Evolutionary conservation across 92 coral and sea anemone genomes (phyloP).

Genomic region (Paragorgia papillata): DNA sequence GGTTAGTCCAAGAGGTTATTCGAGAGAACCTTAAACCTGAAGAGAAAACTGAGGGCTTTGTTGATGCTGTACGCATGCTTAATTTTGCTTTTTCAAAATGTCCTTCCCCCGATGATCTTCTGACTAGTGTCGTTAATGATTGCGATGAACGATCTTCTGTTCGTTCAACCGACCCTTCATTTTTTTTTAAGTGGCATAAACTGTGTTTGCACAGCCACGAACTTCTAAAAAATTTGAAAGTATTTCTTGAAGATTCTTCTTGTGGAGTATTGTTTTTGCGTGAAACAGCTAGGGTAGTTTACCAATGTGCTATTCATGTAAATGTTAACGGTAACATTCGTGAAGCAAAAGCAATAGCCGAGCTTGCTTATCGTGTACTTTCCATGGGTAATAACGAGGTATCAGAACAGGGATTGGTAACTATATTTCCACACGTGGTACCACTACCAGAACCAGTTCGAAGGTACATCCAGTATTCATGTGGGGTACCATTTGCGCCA

Average conservation of each 20-base stretch:
- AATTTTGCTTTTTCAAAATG: conserved; percentile 55
- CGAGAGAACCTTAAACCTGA: conserved; percentile 51
- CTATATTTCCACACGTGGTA: conserved; percentile 27
- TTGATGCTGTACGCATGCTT: conserved; percentile 64
- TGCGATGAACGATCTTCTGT: too few species aligned
- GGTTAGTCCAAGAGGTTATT: conserved; percentile 89
- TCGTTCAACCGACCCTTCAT: neutral
- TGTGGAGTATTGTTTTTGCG: neutral
- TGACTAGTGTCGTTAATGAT: neutral
- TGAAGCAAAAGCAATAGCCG: conserved; percentile 29
- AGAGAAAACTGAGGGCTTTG: conserved; percentile 39
- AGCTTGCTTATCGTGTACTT: conserved; percentile 33
- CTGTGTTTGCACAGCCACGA: conserved; percentile 8
- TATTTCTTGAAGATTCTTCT: neutral
- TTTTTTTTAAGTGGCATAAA: neutral
- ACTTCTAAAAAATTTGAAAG: neutral
- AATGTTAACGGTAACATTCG: conserved; percentile 11
- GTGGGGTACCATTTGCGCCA: conserved; percentile 22
- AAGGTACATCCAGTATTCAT: conserved; percentile 37
- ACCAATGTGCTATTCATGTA: conserved; percentile 47
- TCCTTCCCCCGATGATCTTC: neutral
- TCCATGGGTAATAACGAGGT: too few species aligned
- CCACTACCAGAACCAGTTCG: conserved; percentile 34
- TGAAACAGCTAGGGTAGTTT: conserved; percentile 30
- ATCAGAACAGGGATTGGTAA: too few species aligned